These are phyloP conservation scores for Protonibea diacanthus DNA, from an alignment of 2,797 vertebrate genomes.

Conservation along the genomic window DNA sequence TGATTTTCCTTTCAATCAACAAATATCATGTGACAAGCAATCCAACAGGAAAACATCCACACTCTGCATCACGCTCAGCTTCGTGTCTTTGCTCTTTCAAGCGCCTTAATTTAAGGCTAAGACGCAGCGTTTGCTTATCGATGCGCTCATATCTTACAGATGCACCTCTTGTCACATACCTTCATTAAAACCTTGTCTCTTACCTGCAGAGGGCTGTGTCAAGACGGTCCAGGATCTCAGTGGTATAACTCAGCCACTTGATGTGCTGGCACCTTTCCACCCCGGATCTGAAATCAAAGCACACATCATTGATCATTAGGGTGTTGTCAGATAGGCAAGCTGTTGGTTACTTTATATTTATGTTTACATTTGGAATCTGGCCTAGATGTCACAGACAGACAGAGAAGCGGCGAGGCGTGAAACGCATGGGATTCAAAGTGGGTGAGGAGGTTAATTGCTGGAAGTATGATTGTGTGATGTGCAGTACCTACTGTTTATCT, in stretches of 20 bases:
- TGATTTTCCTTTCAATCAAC: background rate
- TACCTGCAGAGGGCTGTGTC: background rate
- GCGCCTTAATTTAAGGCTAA: slow-evolving; percentile 40
- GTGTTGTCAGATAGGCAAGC: slow-evolving; percentile 21
- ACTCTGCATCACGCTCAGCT: slow-evolving; percentile 11
- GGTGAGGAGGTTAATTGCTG: slow-evolving; percentile 58
- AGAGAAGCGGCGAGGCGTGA: background rate
- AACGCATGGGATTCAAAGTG: slow-evolving; percentile 12
- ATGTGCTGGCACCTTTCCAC: slow-evolving; percentile 27
- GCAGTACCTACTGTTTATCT: slow-evolving; percentile 52
- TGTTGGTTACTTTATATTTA: slow-evolving; percentile 29
- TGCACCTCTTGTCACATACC: slow-evolving; percentile 36
- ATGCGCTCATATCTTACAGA: slow-evolving; percentile 57
- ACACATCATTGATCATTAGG: slow-evolving; percentile 50
- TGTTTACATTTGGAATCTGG: slow-evolving; percentile 30
- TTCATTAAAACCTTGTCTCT: slow-evolving; percentile 56
- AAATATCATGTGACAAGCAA: background rate
- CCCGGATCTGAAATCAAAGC: slow-evolving; percentile 70
- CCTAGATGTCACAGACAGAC: background rate
- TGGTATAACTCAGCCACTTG: slow-evolving; percentile 19
- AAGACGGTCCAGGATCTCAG: slow-evolving; percentile 17
- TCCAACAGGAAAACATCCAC: background rate
- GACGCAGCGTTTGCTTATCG: slow-evolving; percentile 49
- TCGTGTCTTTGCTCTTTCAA: slow-evolving; percentile 24
- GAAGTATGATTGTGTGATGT: slow-evolving; percentile 53